Percentiles rank a stretch among this genome's conserved stretches.
Conservation (phyloP, 1,140 invertebrate species). For the Drosophila cardini region DNA sequence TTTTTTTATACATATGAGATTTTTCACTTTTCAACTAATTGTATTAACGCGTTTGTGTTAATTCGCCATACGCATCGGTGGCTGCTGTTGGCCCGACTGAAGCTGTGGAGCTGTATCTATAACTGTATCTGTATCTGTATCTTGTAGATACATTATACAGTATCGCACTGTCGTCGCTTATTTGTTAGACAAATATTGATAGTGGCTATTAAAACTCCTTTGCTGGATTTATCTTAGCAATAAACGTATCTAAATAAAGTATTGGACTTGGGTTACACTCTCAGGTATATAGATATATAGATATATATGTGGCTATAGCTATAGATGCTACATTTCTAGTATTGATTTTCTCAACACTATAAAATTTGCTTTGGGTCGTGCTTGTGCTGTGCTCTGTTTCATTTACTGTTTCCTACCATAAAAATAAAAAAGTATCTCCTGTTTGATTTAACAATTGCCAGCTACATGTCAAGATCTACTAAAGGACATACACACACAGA, state of each 20-base stretch:
- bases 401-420: slow-evolving; percentile 36
- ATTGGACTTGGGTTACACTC: slow-evolving; percentile 11
- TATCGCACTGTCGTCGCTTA: slow-evolving; percentile 55
- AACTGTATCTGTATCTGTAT: slow-evolving; percentile 36
- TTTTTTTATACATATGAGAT: slow-evolving; percentile 40
- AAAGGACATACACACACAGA: slow-evolving; percentile 50
- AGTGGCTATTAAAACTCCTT: slow-evolving; percentile 63
- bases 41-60: slow-evolving; percentile 78
- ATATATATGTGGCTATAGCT: slow-evolving; percentile 22
- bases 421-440: slow-evolving; percentile 35
- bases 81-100: slow-evolving; percentile 13
- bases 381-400: slow-evolving; percentile 58
- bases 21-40: slow-evolving; percentile 81
- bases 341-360: slow-evolving; percentile 56
- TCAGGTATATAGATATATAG: slow-evolving; percentile 5
- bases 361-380: slow-evolving; percentile 31
- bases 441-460: slow-evolving; percentile 62
- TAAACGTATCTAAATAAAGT: slow-evolving; percentile 58
- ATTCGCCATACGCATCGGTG: slow-evolving; percentile 71
- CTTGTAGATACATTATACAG: slow-evolving; percentile 51
- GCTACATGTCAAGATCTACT: slow-evolving; percentile 52
- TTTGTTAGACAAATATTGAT: slow-evolving; percentile 77
- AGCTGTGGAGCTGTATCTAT: slow-evolving; percentile 10
- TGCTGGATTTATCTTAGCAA: slow-evolving; percentile 70
- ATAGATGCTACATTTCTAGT: slow-evolving; percentile 36